phyloP scores from a whole-genome alignment of 2,113 vertebrate genomes.

The Phrynosoma platyrhinos region DNA sequence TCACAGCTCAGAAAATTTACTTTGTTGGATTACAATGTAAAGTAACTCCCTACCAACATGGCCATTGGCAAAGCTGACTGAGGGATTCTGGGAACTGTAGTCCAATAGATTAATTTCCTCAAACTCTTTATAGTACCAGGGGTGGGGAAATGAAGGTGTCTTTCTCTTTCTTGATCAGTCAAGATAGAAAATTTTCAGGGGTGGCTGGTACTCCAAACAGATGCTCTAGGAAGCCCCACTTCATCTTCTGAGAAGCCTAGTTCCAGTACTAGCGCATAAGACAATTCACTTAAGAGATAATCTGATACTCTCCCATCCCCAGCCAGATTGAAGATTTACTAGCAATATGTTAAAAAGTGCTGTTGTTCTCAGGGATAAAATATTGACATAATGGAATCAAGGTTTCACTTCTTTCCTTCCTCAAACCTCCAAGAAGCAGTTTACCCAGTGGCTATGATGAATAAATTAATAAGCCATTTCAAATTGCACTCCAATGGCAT shows the following conservation, averaged over 20 bases:
- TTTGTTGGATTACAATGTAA: neutral
- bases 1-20: neutral
- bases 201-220: neutral
- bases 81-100: neutral
- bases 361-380: neutral
- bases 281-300: neutral
- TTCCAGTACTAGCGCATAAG: neutral
- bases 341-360: neutral
- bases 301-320: neutral
- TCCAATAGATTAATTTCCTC: neutral
- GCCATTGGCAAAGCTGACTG: neutral
- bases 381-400: slow-evolving; percentile 11
- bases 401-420: neutral
- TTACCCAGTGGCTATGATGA: slow-evolving; percentile 4
- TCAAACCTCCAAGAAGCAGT: slow-evolving; percentile 2
- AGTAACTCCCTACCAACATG: neutral
- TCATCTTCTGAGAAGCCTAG: neutral
- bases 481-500: slow-evolving; percentile 6
- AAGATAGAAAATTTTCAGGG: neutral
- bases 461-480: slow-evolving; percentile 31
- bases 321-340: slow-evolving; percentile 5
- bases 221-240: neutral
- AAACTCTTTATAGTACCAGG: neutral
- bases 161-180: neutral
- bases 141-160: neutral